Base-by-base conservation (phyloP, 92 coral and sea anemone species). In the Porites divaricata region DNA sequence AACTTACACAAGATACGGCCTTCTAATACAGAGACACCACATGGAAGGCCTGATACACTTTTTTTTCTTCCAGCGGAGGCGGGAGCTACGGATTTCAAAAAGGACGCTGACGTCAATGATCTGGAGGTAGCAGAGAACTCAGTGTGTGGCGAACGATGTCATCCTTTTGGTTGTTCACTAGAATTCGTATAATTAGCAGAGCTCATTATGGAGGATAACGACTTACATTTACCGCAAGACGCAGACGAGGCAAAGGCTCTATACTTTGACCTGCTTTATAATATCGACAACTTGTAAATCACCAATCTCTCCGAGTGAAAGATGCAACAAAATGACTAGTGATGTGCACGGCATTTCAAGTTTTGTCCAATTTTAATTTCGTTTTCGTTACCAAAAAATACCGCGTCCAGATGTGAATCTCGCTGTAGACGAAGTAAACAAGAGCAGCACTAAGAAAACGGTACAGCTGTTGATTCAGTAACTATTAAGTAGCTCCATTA, bases 1-100 rank as follows among this genome's bases (percentile, higher is more conserved):
- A 64, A 79, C 66, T 79, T 65, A 74, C 83, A 79, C 83, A 79
- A 79, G 66, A 79, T 79, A 79, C 68, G 83, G 45, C 73, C 83
- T 15, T 79, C 73, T 50, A 79, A 79, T 79, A 50, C n/a, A 54
- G 85, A 69, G 58, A 67, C 77, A 49, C 76, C 76, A 52, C 85
- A 67, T 69, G 76, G 76, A 72, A 69, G 77, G 66, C 76, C 76
- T 80, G 76, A 69, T 13, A 23, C 16, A 22, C 17, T 26, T 78
- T 21, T 63, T n/a, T 78, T 77, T 54, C 63, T 28, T 72, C 82
- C 23, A 53, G 72, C 4, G 72, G 82, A 61, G 16, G 53, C 26
- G 26, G 10, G 11, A 50, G 26, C 8, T 62, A 21, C 70, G 14
- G 41, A 35, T 35, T 35, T 35, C 41, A 2, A 35, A 35, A 59